phyloP scores from a whole-genome alignment of 2,888 invertebrate species.

The Pachydiplax longipennis region DNA sequence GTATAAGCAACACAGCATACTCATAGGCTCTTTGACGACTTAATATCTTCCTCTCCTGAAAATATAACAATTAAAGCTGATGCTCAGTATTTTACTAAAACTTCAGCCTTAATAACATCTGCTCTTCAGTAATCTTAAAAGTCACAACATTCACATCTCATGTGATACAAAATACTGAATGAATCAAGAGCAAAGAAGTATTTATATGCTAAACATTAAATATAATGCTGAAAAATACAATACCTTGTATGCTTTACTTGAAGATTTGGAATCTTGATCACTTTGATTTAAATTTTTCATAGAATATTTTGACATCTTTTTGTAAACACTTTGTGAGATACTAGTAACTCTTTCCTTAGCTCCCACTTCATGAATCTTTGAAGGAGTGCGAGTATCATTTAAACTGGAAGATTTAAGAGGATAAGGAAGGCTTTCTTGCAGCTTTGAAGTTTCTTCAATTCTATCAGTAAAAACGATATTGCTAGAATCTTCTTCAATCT shows the following conservation, averaged over 20 bases:
- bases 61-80: background rate
- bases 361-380: background rate
- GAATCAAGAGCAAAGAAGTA: background rate
- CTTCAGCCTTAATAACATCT: background rate
- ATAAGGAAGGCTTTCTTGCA: background rate
- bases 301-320: background rate
- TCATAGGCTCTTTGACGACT: conserved; percentile 57
- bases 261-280: background rate
- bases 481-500: background rate
- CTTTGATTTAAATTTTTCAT: background rate
- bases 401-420: background rate
- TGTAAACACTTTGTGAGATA: background rate
- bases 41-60: background rate
- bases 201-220: background rate
- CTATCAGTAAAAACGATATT: background rate
- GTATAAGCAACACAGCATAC: conserved; percentile 79
- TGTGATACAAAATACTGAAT: background rate
- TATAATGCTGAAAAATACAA: background rate
- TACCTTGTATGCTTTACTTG: background rate
- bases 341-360: background rate
- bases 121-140: background rate
- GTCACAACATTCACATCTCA: too few relatives aligned
- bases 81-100: background rate
- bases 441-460: background rate
- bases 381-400: background rate